phyloP scores from a whole-genome alignment of 2,797 vertebrate species.

The Micropoecilia bifurca region DNA sequence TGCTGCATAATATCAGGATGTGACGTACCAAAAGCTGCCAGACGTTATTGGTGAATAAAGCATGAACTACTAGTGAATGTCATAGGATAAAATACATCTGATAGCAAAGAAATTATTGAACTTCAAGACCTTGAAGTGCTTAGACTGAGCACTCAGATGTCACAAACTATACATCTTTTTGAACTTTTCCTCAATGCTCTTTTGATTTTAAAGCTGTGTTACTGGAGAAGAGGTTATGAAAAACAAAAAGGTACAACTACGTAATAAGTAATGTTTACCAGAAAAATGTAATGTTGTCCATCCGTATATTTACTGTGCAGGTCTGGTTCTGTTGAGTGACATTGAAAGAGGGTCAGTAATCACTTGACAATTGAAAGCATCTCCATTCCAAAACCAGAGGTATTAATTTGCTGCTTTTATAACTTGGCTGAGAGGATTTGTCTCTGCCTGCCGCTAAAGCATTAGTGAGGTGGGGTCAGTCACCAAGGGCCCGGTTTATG shows the following conservation, averaged over 20 bases:
- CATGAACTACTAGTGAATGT: background rate
- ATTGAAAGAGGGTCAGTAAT: background rate
- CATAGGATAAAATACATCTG: background rate
- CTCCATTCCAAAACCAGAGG: background rate
- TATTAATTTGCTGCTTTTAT: conserved; percentile 18
- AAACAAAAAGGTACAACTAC: no score
- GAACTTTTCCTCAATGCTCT: background rate
- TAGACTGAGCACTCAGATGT: background rate
- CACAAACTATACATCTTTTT: background rate
- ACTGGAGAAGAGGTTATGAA: no score
- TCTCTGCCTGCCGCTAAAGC: background rate
- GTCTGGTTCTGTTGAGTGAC: background rate
- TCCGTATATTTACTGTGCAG: background rate
- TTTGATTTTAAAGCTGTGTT: background rate
- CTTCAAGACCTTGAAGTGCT: background rate
- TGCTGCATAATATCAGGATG: background rate
- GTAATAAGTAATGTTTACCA: background rate
- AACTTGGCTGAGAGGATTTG: conserved; percentile 6
- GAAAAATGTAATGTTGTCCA: background rate
- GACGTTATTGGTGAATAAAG: background rate
- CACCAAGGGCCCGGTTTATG: background rate
- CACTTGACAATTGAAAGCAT: background rate
- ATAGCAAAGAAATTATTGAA: background rate
- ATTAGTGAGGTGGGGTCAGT: background rate
- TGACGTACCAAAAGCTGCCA: background rate